Percentiles rank a stretch among this genome's conserved stretches.
Evolutionary conservation across 2,113 vertebrate genomes (phyloP).

Genomic region (Ciconia stormi): DNA sequence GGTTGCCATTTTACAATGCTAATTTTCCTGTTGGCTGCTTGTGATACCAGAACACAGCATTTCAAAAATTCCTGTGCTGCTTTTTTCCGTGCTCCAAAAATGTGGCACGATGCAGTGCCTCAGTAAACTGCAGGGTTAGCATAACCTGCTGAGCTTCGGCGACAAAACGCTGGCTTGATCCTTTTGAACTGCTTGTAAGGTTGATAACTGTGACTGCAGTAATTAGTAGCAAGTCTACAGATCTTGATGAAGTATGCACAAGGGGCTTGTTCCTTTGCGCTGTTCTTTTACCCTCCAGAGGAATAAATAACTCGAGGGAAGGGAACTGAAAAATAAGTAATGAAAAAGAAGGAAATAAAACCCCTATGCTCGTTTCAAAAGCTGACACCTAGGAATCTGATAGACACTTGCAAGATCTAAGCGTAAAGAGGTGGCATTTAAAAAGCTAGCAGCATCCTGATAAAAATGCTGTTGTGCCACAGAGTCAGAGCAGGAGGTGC

Average conservation of each 20-base stretch:
- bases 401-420: background rate
- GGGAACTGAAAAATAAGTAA: background rate
- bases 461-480: background rate
- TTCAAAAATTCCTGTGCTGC: background rate
- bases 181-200: background rate
- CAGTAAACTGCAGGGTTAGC: background rate
- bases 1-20: constrained; percentile 59
- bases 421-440: background rate
- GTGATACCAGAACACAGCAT: background rate
- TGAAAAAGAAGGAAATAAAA: background rate
- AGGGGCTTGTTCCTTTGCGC: background rate
- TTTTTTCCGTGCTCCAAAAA: background rate
- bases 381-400: background rate
- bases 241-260: background rate
- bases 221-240: background rate
- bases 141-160: background rate
- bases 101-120: background rate
- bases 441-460: background rate
- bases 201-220: background rate
- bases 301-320: background rate
- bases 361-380: background rate
- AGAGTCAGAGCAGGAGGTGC: background rate
- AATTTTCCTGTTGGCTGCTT: constrained; percentile 58
- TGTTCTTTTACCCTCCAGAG: background rate
- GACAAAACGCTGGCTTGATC: background rate